Percentiles rank a stretch among this genome's conserved stretches.
These are phyloP conservation scores for Cephus pygmeus DNA, from an alignment of 2,888 invertebrate species.

Conservation along the genomic window DNA sequence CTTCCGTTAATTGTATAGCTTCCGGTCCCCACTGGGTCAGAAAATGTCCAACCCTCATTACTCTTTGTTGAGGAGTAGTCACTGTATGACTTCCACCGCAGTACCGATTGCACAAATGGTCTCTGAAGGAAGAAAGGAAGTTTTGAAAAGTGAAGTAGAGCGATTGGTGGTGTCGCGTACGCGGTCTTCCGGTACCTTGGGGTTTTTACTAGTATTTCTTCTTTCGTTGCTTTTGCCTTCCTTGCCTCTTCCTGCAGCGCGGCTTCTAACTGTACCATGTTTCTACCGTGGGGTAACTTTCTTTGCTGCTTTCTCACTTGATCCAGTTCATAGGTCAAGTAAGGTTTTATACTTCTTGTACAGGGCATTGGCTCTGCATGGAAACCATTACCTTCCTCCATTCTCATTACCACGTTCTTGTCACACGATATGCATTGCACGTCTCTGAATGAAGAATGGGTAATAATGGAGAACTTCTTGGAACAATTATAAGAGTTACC, in stretches of 20 bases:
- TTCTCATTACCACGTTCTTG: conserved; percentile 78
- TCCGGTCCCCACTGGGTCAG: conserved; percentile 76
- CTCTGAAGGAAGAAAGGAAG: conserved; percentile 36
- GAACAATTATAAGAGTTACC: conserved; percentile 56
- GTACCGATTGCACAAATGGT: conserved; percentile 77
- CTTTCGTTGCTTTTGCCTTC: conserved; percentile 32
- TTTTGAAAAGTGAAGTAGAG: neutral
- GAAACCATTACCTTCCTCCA: conserved; percentile 68
- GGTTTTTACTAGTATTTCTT: conserved; percentile 35
- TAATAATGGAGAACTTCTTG: conserved; percentile 9
- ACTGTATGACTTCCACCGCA: conserved; percentile 83
- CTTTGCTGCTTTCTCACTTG: conserved; percentile 68
- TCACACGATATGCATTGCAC: conserved; percentile 84
- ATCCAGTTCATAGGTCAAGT: conserved; percentile 79
- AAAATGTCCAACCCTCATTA: conserved; percentile 75
- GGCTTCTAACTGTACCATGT: conserved; percentile 65
- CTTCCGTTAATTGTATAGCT: conserved; percentile 69
- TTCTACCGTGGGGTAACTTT: conserved; percentile 63
- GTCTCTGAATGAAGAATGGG: conserved; percentile 67
- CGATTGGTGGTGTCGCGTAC: neutral
- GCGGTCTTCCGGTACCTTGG: conserved; percentile 30
- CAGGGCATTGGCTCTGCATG: conserved; percentile 70
- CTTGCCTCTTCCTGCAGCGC: conserved; percentile 57
- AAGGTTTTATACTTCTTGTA: conserved; percentile 74
- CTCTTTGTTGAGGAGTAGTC: conserved; percentile 78